Evolutionary conservation across 2,888 invertebrate species (phyloP), one percentile per base, ranked within the genome.

Genomic region (Aricia artaxerxes): DNA sequence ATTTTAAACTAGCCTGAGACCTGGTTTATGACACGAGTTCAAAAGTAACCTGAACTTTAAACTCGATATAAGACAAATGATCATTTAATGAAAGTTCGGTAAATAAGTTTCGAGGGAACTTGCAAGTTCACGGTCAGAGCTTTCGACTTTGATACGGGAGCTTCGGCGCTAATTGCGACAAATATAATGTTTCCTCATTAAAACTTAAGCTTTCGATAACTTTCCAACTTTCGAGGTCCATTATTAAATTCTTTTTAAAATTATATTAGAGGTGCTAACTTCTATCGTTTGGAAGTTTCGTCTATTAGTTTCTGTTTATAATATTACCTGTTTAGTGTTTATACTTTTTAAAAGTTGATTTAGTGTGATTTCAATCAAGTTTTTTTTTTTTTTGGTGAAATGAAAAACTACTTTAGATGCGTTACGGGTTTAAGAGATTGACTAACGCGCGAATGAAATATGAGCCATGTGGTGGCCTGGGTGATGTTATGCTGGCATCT

Each of bases 141-240:
- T 79, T 77, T 57, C 72, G 53, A 60, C 79, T 80, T 80, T 78
- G 44, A 81, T 73, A 76, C 61, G 49, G 75, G 76, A 69, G 75
- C 61, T 82, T 79, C 77, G 80, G 82, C 80, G 60, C 79, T 85
- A 85, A 86, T 86, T 84, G 83, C 85, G 80, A 78, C 78, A 81
- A 82, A 83, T 86, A 86, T 86, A 82, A 79, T 80, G 82, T 86
- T 85, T 85, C 86, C 78, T 84, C 84, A 84, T 86, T 86, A 86
- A 84, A 84, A 85, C 79, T 84, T 82, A 69, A 57, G 75, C 61
- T 78, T 76, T 53, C 44, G 78, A 16, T 61, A 69, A 31, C 57
- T 53, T 75, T 75, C 24, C 6, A 53, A 53, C 49, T 75, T 76
- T 76, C 76, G 57, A 53, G 76, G 53, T 44, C 31, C 31, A 75